Evolutionary conservation across 1,140 invertebrate genomes (phyloP), one percentile per base, ranked within the genome.

Genomic region (Camponotus vicinus): DNA sequence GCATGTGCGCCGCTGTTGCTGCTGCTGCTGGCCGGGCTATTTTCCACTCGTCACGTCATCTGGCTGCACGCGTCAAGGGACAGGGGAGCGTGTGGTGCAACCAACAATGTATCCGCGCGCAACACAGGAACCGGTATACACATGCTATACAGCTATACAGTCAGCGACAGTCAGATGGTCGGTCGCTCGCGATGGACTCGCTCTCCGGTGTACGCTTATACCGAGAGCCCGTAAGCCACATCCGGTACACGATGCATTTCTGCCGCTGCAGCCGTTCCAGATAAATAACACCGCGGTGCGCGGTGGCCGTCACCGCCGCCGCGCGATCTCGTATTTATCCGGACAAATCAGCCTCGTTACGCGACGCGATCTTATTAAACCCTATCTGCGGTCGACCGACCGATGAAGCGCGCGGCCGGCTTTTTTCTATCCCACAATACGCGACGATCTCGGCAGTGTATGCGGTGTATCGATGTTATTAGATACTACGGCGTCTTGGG

Each of bases 211-310:
- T 66, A 37, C 37, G 69, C 32, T 59, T 37, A 55, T 80, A 70
- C 40, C 21, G 27, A 57, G 67, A 55, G 66, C 21, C 73, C 67
- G 88, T 77, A 79, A 87, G 85, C 88, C 89, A 87, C 89, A 90
- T 90, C 89, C 89, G 89, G 85, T 85, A 88, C 64, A 88, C 40
- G 59, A 18, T 83, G 84, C 75, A 55, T 84, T 90, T 89, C 75
- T 87, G 63, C 86, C 61, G 59, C 40, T 21, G 66, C n/a, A 45
- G 45, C 18, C 69, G 85, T 85, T 85, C 85, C 79, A 79, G 85
- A 90, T 89, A 87, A 85, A 77, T 80, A 78, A 89, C 40, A 63
- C 37, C 42, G 45, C 57, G 63, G 69, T 52, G 49, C 63, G 52
- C 63, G 78, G 55, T 45, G 67, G 52, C 18, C 75, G 64, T 27